phyloP scores from a whole-genome alignment of 2,113 vertebrate species.

The Noctilio leporinus region DNA sequence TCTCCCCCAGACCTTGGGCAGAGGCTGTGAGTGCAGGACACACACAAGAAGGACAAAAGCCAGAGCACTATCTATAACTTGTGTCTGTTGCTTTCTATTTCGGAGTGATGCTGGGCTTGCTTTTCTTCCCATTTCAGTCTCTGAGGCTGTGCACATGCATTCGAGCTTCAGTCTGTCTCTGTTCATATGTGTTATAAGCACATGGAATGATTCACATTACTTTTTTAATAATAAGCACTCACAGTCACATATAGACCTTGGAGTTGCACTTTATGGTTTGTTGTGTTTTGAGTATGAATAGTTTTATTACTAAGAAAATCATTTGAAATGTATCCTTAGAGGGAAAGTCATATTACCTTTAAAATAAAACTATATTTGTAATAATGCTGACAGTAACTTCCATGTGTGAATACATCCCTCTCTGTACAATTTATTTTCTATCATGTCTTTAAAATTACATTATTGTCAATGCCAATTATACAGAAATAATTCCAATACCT shows the following conservation, averaged over 20 bases:
- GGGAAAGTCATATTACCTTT: background rate
- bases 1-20: background rate
- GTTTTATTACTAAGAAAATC: background rate
- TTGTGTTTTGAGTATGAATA: slow-evolving; percentile 1
- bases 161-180: slow-evolving; percentile 3
- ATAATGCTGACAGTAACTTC: background rate
- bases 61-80: background rate
- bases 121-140: background rate
- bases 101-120: background rate
- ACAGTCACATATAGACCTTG: background rate
- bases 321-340: background rate
- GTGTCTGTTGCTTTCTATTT: background rate
- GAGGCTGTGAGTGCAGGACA: background rate
- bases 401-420: background rate
- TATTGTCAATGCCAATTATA: background rate
- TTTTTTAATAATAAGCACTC: background rate
- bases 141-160: background rate
- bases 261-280: background rate
- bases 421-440: background rate
- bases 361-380: background rate
- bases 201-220: background rate
- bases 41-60: background rate
- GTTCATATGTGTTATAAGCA: slow-evolving; percentile 9
- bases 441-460: background rate
- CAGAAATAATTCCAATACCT: background rate